A percentile compares a stretch with the other conserved stretches of the same genome.
These are phyloP conservation scores for Typhlomys cinereus DNA, from an alignment of 2,113 vertebrate genomes.

Conservation along the genomic window DNA sequence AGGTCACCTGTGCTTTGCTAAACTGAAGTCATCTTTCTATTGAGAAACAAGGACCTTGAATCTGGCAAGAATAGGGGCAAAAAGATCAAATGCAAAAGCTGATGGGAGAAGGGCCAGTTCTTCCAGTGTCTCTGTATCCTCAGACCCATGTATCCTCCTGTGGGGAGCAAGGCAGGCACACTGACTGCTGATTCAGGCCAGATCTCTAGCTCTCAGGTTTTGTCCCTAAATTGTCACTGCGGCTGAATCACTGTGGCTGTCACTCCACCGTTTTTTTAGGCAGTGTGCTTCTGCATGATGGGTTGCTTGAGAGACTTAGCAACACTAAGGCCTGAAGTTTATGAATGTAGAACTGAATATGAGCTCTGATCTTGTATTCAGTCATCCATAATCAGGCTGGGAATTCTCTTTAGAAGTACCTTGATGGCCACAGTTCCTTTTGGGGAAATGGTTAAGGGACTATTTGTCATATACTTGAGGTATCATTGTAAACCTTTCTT, in stretches of 20 bases:
- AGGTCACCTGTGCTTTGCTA: background rate
- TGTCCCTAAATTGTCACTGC: background rate
- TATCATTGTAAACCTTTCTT: too few relatives aligned
- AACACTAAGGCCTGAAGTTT: background rate
- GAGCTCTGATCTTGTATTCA: background rate
- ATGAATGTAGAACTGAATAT: background rate
- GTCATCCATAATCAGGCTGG: background rate
- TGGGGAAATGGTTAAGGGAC: too few relatives aligned
- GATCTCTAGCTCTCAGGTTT: background rate
- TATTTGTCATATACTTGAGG: too few relatives aligned
- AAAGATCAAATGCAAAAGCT: background rate
- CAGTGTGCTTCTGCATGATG: background rate
- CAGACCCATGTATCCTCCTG: background rate
- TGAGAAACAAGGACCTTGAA: background rate
- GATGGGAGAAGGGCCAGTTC: background rate
- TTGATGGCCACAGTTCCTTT: too few relatives aligned
- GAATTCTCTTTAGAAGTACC: background rate
- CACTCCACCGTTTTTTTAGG: background rate
- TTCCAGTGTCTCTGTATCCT: background rate
- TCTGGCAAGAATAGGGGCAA: background rate
- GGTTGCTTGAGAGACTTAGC: background rate
- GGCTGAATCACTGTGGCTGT: background rate
- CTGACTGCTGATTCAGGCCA: background rate
- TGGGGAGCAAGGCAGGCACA: background rate
- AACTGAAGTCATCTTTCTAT: background rate